phyloP scores from a whole-genome alignment of 2,113 vertebrate species.

The Oryzias curvinotus region DNA sequence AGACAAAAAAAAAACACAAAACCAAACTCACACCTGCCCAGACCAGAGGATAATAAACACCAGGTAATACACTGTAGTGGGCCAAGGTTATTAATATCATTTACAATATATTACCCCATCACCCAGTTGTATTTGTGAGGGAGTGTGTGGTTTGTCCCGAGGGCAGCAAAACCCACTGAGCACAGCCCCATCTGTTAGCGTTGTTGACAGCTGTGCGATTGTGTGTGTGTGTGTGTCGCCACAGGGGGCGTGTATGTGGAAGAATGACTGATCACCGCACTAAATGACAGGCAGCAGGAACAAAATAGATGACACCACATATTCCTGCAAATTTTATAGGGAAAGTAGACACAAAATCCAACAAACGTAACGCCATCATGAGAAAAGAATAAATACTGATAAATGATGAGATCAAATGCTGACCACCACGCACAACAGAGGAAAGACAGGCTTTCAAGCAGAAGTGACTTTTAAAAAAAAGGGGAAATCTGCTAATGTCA shows the following conservation, averaged over 20 bases:
- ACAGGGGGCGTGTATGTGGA: slow-evolving; percentile 22
- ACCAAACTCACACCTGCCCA: slow-evolving; percentile 13
- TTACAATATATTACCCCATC: slow-evolving; percentile 62
- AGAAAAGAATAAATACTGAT: slow-evolving; percentile 17
- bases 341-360: slow-evolving; percentile 26
- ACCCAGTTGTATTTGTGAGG: slow-evolving; percentile 40
- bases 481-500: neutral
- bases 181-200: slow-evolving; percentile 65
- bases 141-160: slow-evolving; percentile 30
- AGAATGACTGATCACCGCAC: slow-evolving; percentile 64
- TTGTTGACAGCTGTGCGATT: slow-evolving; percentile 47
- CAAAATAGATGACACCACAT: slow-evolving; percentile 59
- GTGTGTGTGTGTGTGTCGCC: slow-evolving; percentile 8
- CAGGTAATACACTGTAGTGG: slow-evolving; percentile 26
- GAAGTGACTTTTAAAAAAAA: slow-evolving; percentile 27
- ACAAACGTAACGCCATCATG: slow-evolving; percentile 29
- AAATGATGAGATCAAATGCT: slow-evolving; percentile 35
- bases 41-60: slow-evolving; percentile 46
- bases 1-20: slow-evolving; percentile 1
- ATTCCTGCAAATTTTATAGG: slow-evolving; percentile 54
- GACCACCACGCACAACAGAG: slow-evolving; percentile 8
- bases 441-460: slow-evolving; percentile 24
- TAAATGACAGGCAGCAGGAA: slow-evolving; percentile 41
- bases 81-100: slow-evolving; percentile 60
- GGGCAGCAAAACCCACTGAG: slow-evolving; percentile 34